phyloP scores from a whole-genome alignment of 2,797 vertebrate genomes.

The Helarctos malayanus region DNA sequence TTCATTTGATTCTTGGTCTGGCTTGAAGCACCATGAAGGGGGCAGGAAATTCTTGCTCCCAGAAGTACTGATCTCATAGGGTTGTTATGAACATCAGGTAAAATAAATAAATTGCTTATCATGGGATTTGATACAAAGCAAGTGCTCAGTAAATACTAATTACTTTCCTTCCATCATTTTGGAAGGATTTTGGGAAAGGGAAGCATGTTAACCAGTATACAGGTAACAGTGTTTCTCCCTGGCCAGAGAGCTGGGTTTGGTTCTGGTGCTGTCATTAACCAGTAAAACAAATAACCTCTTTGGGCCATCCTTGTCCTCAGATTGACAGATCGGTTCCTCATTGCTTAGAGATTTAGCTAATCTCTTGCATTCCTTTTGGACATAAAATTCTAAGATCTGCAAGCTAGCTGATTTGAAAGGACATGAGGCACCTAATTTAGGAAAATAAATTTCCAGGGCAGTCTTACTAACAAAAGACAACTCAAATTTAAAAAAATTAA shows the following conservation, averaged over 20 bases:
- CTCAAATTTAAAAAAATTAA: background rate
- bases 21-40: background rate
- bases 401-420: conserved; percentile 29
- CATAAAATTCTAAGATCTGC: conserved; percentile 33
- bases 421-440: background rate
- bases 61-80: background rate
- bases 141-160: background rate
- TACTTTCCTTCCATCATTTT: background rate
- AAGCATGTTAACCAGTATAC: background rate
- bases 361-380: conserved; percentile 25
- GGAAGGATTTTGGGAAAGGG: background rate
- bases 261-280: background rate
- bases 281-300: background rate
- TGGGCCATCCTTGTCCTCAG: background rate
- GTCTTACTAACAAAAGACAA: conserved; percentile 15
- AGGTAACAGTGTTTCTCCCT: background rate
- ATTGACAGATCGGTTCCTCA: background rate
- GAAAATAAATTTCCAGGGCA: conserved; percentile 4
- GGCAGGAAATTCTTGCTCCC: background rate
- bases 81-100: background rate
- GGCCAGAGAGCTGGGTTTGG: background rate
- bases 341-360: background rate
- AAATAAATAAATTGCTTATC: background rate
- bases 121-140: background rate
- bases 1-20: background rate